Evolutionary conservation across 2,888 invertebrate species (phyloP), one percentile per base, ranked within the genome.

Genomic region (Xanthostigma xanthostigma): DNA sequence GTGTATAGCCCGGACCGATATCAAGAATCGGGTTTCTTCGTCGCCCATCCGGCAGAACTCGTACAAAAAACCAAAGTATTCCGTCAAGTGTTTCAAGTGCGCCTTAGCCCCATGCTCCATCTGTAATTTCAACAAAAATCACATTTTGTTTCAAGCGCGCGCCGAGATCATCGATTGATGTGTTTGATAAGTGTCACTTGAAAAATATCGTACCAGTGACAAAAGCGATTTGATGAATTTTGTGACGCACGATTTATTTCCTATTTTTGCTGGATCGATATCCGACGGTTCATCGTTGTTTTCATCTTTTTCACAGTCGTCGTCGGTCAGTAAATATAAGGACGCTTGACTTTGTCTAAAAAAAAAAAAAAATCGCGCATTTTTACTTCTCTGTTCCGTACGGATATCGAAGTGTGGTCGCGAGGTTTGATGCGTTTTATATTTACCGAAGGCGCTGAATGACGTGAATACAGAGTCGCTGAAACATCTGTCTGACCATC

Each of bases 401-500:
- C 17, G 17, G 4, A 17, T 17, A n/a, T n/a, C n/a, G n/a, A n/a
- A n/a, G n/a, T n/a, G n/a, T n/a, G n/a, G n/a, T n/a, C 40, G 13
- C 38, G 47, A 45, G 39, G 44, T 47, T 49, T 6, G 33, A 34
- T 45, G 44, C 39, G 35, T 45, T 46, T 27, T 40, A 48, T n/a
- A 58, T 58, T 62, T 66, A 82, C 82, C 84, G 81, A 56, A 94
- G 72, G 63, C 90, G 81, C 66, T 89, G 89, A 67, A 95, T 91
- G 53, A 94, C 94, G 66, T 94, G 94, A 66, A 94, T 89, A 62
- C 92, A 88, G 58, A 95, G 76, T 60, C 94, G 78, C 69, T 93
- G 93, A 71, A 94, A 94, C 91, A 95, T 93, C 71, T 93, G 93
- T 55, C 93, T 77, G 51, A 94, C 93, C 83, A 93, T 92, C 69